phyloP scores from a whole-genome alignment of 2,888 invertebrate genomes.

The Tromatobia lineatoria region DNA sequence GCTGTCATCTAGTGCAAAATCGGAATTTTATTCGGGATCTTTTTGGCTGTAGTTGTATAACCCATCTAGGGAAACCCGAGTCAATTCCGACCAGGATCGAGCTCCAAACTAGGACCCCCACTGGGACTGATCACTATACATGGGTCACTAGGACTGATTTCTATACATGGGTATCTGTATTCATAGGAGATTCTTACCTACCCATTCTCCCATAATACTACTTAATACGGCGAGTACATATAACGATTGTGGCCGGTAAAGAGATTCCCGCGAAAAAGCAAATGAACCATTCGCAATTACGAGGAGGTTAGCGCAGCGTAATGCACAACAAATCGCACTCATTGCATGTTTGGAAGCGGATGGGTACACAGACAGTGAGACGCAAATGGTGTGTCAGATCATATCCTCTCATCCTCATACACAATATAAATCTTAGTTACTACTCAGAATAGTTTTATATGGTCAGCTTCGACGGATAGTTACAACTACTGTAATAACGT shows the following conservation, averaged over 20 bases:
- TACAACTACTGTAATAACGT: constrained; percentile 75
- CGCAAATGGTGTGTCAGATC: constrained; percentile 54
- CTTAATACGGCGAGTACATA: constrained; percentile 11
- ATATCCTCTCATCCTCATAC: constrained; percentile 73
- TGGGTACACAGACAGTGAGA: constrained; percentile 39
- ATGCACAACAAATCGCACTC: constrained; percentile 63
- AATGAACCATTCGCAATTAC: constrained; percentile 77
- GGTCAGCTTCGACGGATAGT: constrained; percentile 70
- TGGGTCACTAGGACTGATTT: too few relatives aligned
- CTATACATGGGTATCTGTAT: constrained; percentile 7
- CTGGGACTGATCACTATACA: too few relatives aligned
- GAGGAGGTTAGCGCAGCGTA: constrained; percentile 68
- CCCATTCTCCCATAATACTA: constrained; percentile 1
- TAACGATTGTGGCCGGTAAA: constrained; percentile 54
- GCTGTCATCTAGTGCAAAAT: too few relatives aligned
- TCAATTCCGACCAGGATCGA: too few relatives aligned
- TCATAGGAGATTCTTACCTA: neutral
- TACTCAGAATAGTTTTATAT: constrained; percentile 71
- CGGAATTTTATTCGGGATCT: too few relatives aligned
- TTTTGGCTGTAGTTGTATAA: too few relatives aligned
- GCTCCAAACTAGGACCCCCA: too few relatives aligned
- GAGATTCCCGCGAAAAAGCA: constrained; percentile 75
- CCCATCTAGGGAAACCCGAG: too few relatives aligned
- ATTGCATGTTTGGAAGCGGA: constrained; percentile 24
- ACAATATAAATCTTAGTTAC: constrained; percentile 78